Base-by-base conservation (phyloP, 2,797 vertebrate genomes). In the Anguilla obscura region DNA sequence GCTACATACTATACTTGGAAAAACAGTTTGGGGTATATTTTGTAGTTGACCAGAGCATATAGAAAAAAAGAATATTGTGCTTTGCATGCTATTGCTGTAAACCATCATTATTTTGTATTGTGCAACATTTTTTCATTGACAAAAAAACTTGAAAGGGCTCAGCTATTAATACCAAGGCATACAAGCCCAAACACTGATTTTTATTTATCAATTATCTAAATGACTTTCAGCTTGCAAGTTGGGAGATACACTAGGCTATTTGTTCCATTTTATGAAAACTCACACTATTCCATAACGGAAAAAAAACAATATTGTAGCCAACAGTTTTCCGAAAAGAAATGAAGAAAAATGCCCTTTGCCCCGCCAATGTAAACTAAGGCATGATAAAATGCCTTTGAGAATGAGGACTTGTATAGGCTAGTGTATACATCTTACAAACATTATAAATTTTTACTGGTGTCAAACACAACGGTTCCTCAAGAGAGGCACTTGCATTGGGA, bases 341-440 rank as follows among this genome's bases (percentile, higher is more conserved):
- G 27, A 30, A 71, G 27, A 76, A 76, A 76, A 76, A 18, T 76
- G 74, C 74, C 69, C n/a, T 76, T 76, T 76, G 33, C 74, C 33
- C 74, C 36, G 16, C 74, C 33, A 76, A 4, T 76, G 74, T 76
- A 76, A 76, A 76, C 74, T 8, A 40, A 76, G 8, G 30, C 74
- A 76, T 76, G 74, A 76, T 36, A 76, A 76, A 76, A 76, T 21
- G 36, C 3, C 80, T 83, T 27, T 50, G 21, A 50, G 80, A 76
- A 76, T 40, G 74, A 71, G 21, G 69, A 76, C 33, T 76, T 40
- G 74, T 18, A 76, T 40, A 40, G 74, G 74, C 74, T 16, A 76
- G 74, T 76, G 74, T 76, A 76, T 40, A 76, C 74, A 76, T 76
- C 74, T 74, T 76, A 76, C 74, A 76, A 76, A 76, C 74, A 36